Conservation (phyloP, 2,797 vertebrate species). For the Aplochiton taeniatus region DNA sequence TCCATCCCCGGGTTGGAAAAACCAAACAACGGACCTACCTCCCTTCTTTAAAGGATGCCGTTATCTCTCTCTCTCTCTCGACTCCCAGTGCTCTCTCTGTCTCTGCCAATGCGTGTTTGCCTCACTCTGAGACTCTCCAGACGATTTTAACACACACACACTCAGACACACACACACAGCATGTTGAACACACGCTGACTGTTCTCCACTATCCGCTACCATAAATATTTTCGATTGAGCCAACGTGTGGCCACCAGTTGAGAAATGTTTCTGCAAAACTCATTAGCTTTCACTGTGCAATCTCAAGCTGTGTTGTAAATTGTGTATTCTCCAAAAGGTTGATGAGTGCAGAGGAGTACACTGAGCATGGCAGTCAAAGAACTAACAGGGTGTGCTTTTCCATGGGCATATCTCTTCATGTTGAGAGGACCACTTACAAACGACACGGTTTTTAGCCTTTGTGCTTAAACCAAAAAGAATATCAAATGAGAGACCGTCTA, state of each 20-base stretch:
- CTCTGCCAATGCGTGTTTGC: constrained; percentile 70
- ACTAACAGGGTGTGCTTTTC: constrained; percentile 35
- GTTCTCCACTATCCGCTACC: constrained; percentile 52
- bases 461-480: constrained; percentile 39
- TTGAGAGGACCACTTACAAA: constrained; percentile 42
- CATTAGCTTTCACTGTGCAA: constrained; percentile 57
- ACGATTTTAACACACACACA: constrained; percentile 58
- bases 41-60: constrained; percentile 73
- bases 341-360: constrained; percentile 49
- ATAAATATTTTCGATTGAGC: constrained; percentile 52
- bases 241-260: constrained; percentile 49
- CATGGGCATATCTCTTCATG: constrained; percentile 49
- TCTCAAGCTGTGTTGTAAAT: constrained; percentile 64
- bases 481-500: constrained; percentile 20
- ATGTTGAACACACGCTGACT: constrained; percentile 60
- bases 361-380: constrained; percentile 58
- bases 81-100: constrained; percentile 26
- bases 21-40: constrained; percentile 77
- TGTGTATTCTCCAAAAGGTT: constrained; percentile 63
- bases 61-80: constrained; percentile 51
- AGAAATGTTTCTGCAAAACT: constrained; percentile 38
- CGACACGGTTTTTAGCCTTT: constrained; percentile 28
- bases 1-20: constrained; percentile 53
- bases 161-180: constrained; percentile 50
- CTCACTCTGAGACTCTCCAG: constrained; percentile 50